A percentile compares a stretch with the other conserved stretches of the same genome.
Conservation (phyloP, 2,113 vertebrate species). For the Camarhynchus parvulus region DNA sequence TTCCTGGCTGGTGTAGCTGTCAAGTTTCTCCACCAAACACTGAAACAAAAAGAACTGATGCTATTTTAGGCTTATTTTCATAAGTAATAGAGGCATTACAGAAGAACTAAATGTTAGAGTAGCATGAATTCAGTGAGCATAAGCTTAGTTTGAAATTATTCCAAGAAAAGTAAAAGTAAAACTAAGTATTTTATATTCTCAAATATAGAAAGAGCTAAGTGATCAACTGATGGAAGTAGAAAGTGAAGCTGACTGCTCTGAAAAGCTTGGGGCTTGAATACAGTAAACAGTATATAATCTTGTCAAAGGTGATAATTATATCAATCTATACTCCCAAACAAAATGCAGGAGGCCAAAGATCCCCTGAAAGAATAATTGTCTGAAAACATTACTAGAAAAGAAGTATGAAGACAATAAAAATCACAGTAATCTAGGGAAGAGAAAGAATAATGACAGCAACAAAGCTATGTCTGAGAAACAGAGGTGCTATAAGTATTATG, state of each 20-base stretch:
- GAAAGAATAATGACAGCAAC: neutral
- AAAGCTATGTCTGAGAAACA: neutral
- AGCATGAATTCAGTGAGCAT: neutral
- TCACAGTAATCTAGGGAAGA: neutral
- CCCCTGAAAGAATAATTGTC: neutral
- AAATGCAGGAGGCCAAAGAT: neutral
- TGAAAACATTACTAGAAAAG: neutral
- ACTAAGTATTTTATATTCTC: neutral
- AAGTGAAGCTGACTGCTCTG: neutral
- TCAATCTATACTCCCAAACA: neutral
- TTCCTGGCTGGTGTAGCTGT: neutral
- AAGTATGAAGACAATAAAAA: neutral
- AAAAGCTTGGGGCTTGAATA: neutral
- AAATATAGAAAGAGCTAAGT: neutral
- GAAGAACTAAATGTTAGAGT: neutral
- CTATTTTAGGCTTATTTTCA: neutral
- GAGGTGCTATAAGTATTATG: neutral
- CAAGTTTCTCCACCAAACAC: neutral
- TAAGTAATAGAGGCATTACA: neutral
- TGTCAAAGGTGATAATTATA: neutral
- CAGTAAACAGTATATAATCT: neutral
- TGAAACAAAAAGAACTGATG: neutral
- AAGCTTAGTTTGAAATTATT: neutral
- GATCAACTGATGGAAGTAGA: neutral
- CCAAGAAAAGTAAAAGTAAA: neutral